Evolutionary conservation across 2,113 vertebrate species (phyloP), one percentile per base, ranked within the genome.

Genomic region (Pterocles orientalis): DNA sequence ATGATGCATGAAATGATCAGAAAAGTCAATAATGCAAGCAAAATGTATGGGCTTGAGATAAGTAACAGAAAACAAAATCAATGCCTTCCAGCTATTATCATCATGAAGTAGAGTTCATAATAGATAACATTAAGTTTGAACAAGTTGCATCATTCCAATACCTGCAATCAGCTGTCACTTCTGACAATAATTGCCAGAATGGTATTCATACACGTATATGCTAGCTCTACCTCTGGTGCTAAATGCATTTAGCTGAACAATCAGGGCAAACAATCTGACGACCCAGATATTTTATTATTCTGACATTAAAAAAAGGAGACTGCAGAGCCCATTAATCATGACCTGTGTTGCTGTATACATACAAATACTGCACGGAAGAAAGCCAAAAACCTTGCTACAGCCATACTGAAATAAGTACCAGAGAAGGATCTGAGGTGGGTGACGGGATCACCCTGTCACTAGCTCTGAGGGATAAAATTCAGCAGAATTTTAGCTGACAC

Each of bases 31-130:
- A 98, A 98, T 66, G 96, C 96, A 97, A 98, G 97, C 96, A 97
- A 98, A 98, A 98, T 95, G 94, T 97, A 98, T 98, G 97, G 97
- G 96, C 96, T 96, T 81, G 94, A 96, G 97, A 98, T 98, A 98
- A 98, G 98, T 97, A 98, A 96, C 97, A 96, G 97, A 97, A 98
- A 98, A 97, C 96, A 98, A 98, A 98, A 98, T 98, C 98, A 98
- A 98, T 98, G 97, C 97, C 97, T 98, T 97, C 97, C 96, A 98
- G 97, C 97, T 97, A 98, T 98, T 98, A 98, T 96, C 97, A 97
- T 98, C 97, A 95, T 90, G 98, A 97, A 97, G 97, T 96, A 48
- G 96, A 98, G 98, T 98, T 98, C 97, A 97, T 98, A 98, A 98
- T 97, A 98, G 97, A 98, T 96, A 97, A 97, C 97, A 98, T 97